Evolutionary conservation across 2,888 invertebrate species (phyloP), one percentile per base, ranked within the genome.

Genomic region (Ariolimax columbianus): DNA sequence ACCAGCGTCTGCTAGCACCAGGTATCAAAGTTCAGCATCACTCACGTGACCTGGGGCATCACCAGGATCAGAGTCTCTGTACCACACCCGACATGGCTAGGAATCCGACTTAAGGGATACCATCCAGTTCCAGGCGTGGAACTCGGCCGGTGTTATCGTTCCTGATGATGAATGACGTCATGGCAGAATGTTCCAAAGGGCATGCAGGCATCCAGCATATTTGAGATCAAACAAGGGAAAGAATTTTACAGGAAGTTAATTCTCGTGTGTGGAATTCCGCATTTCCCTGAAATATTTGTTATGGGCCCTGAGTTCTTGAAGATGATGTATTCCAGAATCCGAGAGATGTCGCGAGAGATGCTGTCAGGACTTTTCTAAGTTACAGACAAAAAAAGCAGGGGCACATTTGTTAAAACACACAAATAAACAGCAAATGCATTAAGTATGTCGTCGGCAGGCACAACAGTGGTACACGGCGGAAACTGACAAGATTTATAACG

Each of bases 21-120:
- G n/a, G n/a, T 47, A 73, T 73, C 73, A 73, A 43, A 30, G 73
- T 73, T 43, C 73, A 73, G n/a, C 43, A 73, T 73, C 73, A 73
- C 72, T 33, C 66, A 43, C 73, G n/a, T 43, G 43, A 40, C n/a
- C 43, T 11, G 43, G 30, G n/a, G n/a, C 26, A 73, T 43, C 43
- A 17, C n/a, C 73, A 30, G 73, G 43, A 43, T 47, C 47, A 43
- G 14, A 43, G 9, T n/a, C 43, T 30, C 2, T n/a, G 38, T 23
- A 40, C 40, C 40, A 38, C 19, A 70, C 38, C 40, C 9, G 38
- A 38, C 73, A 47, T 11, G 26, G 47, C 30, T 0, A 11, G 51
- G 51, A 75, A 47, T 51, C 19, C 33, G 51, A 75, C 51, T 51
- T 51, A 30, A 51, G 51, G 75, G 73, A 73, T 26, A 47, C 73